phyloP scores from a whole-genome alignment of 2,888 invertebrate species.

The Lasioglossum leucozonium region DNA sequence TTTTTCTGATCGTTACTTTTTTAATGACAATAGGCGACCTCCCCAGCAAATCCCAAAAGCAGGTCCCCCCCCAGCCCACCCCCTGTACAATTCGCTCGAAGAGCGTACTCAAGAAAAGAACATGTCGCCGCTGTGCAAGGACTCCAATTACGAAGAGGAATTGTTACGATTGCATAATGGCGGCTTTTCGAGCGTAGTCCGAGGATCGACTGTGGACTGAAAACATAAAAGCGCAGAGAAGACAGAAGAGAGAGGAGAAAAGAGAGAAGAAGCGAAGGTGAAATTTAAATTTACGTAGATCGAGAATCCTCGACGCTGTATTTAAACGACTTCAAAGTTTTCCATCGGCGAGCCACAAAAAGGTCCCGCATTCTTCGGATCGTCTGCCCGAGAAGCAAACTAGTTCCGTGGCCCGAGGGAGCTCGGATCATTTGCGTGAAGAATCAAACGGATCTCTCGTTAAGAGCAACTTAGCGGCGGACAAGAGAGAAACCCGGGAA shows the following conservation, averaged over 20 bases:
- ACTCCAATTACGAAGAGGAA: neutral
- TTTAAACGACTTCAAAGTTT: neutral
- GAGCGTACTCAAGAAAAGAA: neutral
- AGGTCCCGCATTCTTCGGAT: constrained; percentile 1
- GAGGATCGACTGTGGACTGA: neutral
- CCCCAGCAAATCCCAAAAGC: neutral
- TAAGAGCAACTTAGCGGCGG: constrained; percentile 40
- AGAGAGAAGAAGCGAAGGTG: neutral
- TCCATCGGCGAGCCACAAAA: neutral
- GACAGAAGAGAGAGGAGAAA: neutral
- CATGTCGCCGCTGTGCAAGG: neutral
- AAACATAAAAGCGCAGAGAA: neutral
- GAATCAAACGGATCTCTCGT: constrained; percentile 50
- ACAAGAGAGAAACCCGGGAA: constrained; percentile 14
- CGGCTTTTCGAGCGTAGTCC: neutral
- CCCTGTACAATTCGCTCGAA: neutral
- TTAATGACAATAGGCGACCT: neutral
- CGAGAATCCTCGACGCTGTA: neutral
- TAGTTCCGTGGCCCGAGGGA: neutral
- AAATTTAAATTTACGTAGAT: neutral
- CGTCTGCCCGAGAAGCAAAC: neutral
- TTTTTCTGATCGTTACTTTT: no score
- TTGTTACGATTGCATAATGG: neutral
- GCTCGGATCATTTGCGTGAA: constrained; percentile 21
- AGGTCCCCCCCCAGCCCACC: neutral